Evolutionary conservation across 1,140 invertebrate genomes (phyloP).

Genomic region (Drosophila takahashii): DNA sequence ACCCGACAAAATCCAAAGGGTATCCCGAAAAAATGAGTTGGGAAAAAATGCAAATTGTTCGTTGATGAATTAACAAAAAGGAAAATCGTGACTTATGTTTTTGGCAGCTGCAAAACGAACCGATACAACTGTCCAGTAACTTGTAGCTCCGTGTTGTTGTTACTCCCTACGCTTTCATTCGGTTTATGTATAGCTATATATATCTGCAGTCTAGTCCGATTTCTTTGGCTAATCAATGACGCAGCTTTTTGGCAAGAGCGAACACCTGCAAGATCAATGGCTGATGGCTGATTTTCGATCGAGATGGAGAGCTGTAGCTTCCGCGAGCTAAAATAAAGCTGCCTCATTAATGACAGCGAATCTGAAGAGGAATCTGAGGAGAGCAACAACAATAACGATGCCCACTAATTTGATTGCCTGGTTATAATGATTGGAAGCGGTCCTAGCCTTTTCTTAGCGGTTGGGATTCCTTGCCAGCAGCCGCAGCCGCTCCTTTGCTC

Average conservation of each 20-base stretch:
- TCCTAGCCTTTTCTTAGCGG: constrained; percentile 23
- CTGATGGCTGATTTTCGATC: constrained; percentile 10
- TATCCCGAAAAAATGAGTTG: constrained; percentile 50
- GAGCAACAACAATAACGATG: constrained; percentile 26
- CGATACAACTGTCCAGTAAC: constrained; percentile 53
- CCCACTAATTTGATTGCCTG: constrained; percentile 72
- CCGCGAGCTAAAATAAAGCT: constrained; percentile 67
- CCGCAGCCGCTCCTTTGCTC: constrained; percentile 55
- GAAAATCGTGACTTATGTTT: constrained; percentile 84
- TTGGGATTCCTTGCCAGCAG: constrained; percentile 18
- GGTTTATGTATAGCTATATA: background rate
- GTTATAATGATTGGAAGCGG: constrained; percentile 65
- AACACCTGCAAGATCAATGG: constrained; percentile 70
- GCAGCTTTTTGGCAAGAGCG: constrained; percentile 58
- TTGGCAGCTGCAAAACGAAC: constrained; percentile 77
- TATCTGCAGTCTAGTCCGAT: constrained; percentile 59
- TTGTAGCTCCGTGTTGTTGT: constrained; percentile 22
- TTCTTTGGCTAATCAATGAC: constrained; percentile 72
- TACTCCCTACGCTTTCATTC: constrained; percentile 25
- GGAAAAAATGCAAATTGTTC: constrained; percentile 82
- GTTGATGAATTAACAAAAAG: constrained; percentile 84
- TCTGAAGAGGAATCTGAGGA: constrained; percentile 9
- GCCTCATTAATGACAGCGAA: constrained; percentile 64
- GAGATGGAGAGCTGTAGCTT: constrained; percentile 31
- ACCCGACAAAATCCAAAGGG: constrained; percentile 16